Conservation (phyloP, 2,797 vertebrate species). For the Melanogrammus aeglefinus region DNA sequence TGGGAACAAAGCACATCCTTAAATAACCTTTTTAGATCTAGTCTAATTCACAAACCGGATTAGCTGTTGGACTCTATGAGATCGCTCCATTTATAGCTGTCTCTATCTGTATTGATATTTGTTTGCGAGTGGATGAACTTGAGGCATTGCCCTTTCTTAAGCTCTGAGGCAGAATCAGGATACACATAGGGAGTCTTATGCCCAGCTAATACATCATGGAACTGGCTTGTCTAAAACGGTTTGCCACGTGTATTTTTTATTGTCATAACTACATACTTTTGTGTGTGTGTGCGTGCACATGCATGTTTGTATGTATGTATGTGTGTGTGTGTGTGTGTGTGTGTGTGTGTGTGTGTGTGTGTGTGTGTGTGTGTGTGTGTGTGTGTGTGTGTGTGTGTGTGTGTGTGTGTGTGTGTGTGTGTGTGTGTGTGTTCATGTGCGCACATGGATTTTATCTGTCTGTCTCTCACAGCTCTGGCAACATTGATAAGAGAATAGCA, state of each 20-base stretch:
- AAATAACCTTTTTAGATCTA: conserved; percentile 85
- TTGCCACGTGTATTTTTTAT: neutral
- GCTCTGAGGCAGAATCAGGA: too few species aligned
- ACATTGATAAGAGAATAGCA: conserved; percentile 49
- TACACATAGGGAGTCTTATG: too few species aligned
- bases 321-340: conserved; percentile 7
- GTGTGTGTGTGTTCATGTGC: conserved; percentile 37
- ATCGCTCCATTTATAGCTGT: conserved; percentile 65
- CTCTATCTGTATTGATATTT: neutral
- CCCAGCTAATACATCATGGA: conserved; percentile 33
- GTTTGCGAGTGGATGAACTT: neutral
- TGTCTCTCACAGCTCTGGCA: conserved; percentile 30
- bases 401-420: conserved; percentile 10
- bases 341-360: conserved; percentile 24
- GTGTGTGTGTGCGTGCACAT: conserved; percentile 8
- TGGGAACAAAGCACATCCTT: conserved; percentile 82
- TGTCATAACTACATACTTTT: neutral
- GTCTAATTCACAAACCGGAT: conserved; percentile 99
- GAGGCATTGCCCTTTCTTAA: too few species aligned
- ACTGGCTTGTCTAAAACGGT: neutral
- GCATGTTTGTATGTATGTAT: neutral
- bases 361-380: conserved; percentile 10
- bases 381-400: too few species aligned
- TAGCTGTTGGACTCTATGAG: conserved; percentile 98
- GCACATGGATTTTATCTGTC: conserved; percentile 27